Base-by-base conservation (phyloP, 2,113 vertebrate genomes). In the Amazona guildingii region DNA sequence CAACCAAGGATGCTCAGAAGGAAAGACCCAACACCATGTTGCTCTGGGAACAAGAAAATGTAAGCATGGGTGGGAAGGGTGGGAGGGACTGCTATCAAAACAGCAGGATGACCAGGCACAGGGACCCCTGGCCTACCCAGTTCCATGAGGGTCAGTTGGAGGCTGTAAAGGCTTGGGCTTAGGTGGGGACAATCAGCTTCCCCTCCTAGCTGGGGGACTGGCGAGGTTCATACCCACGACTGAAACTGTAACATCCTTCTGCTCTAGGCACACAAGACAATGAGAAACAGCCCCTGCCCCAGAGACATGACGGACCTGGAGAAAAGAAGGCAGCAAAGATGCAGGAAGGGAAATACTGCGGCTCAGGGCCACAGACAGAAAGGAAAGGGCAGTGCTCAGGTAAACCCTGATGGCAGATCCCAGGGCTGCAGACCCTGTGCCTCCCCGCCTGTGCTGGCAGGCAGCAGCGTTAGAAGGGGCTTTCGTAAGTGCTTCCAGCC, bases 231-330 rank as follows among this genome's bases (percentile, higher is more conserved):
- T 4, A n/a, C 16, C 28, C 76, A 29, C 75, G 15, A 3, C 35
- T 9, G 14, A 41, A 9, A 51, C 33, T 8, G 44, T 11, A 52
- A 9, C 69, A n/a, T 13, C 43, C 20, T 33, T 39, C 64, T 64
- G 77, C 52, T 82, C 55, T 10, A 10, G 51, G 14, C 33, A 5
- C 17, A 14, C n/a, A 17, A 3, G 1, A 1, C 25, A 14, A 13
- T 1, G 19, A 78, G 24, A 19, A 46, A 9, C 29, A 13, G 10
- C 4, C 35, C 57, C 46, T 78, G 69, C 37, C 66, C 51, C 35
- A 6, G 51, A 46, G 48, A 43, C 4, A 6, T 1, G 2, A 29
- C 0, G 7, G 44, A 21, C 14, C 37, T 6, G 44, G 55, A 7
- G 4, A 16, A 19, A 10, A 24, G 44, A 43, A 55, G 54, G 28